Evolutionary conservation across 2,113 vertebrate genomes (phyloP), one percentile per base, ranked within the genome.

Genomic region (Erythrolamprus reginae): DNA sequence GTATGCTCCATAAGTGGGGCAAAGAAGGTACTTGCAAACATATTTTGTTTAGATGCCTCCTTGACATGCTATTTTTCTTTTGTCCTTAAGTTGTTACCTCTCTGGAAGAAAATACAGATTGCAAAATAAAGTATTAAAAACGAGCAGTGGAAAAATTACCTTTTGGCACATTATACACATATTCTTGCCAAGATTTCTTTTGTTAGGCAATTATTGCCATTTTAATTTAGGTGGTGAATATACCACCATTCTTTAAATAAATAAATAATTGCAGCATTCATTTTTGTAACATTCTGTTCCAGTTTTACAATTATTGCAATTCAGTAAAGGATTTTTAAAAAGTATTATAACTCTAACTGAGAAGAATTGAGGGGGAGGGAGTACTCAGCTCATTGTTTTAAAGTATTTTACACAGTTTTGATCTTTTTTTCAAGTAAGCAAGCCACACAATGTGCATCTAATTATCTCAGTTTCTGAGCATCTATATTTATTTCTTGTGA

Each of bases 401-500:
- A 89, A 89, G 38, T 38, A 50, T 53, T 0, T 3, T 91, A 53
- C 70, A 56, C 1, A 85, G 82, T 65, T 47, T 45, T 61, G 23
- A 6, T 48, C 5, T 26, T 88, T 88, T 88, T 2, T 21, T 58
- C 53, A 48, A 85, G 26, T 7, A 28, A 3, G 19, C 48, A 90
- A 86, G 33, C 87, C 24, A 70, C 13, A 19, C 33, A 28, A 86
- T 87, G 88, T 84, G 48, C 47, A 70, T 84, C 82, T 0, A 87
- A 33, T 65, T 85, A 87, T 91, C 88, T 94, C 93, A 56, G 89
- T 13, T 86, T 94, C 93, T 90, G 84, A 94, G 38, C 92, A 91
- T 82, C 4, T 56, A 33, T 93, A 53, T 93, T 96, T 96, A 95
- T 92, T 95, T 89, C 93, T 94, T 23, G 48, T 93, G 92, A 96